Base-by-base conservation (phyloP, 2,113 vertebrate species). In the Paracanthobrama guichenoti region DNA sequence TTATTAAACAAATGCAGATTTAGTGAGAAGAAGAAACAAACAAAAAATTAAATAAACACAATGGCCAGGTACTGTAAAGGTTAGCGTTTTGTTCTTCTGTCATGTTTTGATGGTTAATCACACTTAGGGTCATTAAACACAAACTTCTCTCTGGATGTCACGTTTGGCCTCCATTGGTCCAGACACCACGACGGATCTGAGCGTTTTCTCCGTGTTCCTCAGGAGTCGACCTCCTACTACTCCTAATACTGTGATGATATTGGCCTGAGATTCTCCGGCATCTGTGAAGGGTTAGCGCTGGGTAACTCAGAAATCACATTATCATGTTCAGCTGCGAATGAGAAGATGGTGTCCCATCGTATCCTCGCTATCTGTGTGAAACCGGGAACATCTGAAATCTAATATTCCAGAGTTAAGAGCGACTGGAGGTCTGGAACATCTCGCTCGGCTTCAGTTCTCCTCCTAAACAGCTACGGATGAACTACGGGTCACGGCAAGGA, bases 221-320 rank as follows among this genome's bases (percentile, higher is more conserved):
- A n/a, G n/a, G n/a, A n/a, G n/a, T n/a, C n/a, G n/a, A n/a, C n/a
- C n/a, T n/a, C n/a, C n/a, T n/a, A n/a, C n/a, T n/a, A n/a, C n/a
- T 31, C 2, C 79, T 26, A 6, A n/a, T 60, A n/a, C 46, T 16
- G 67, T 66, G 46, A 79, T 53, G 59, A 60, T 55, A 1, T 12
- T 16, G 50, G 50, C 53, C 66, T 67, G 72, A 35, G 26, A 22
- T 64, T 24, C 31, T 44, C 42, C 84, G 81, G 84, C 89, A 89
- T 93, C 93, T 95, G 93, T 84, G 88, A 89, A 12, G 86, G 86
- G 93, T 94, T 94, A 94, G 20, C 85, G 77, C n/a, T n/a, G n/a
- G n/a, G n/a, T n/a, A n/a, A 59, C 4, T 77, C 82, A 66, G 60
- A 66, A 75, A 64, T 31, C 5, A 50, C 53, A 59, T 84, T 46